A percentile compares a stretch with the other conserved stretches of the same genome.
phyloP scores from a whole-genome alignment of 2,113 vertebrate genomes.

The Leptobrachium ailaonicum region DNA sequence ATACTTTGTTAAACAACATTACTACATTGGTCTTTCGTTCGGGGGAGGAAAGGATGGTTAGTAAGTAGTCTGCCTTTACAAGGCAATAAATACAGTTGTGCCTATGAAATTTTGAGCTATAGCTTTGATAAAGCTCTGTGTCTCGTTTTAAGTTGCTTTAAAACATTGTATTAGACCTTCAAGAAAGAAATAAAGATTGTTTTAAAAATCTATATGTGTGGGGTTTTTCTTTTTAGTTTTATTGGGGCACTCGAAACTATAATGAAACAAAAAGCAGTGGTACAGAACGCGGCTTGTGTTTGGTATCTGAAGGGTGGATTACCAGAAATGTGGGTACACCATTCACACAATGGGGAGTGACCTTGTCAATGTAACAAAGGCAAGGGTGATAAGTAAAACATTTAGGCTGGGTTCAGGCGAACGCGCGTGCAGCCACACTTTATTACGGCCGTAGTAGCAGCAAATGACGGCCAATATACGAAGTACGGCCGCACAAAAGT shows the following conservation, averaged over 20 bases:
- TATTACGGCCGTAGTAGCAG: no score
- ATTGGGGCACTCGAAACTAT: not conserved
- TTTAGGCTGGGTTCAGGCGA: no score
- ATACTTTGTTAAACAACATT: constrained; percentile 67
- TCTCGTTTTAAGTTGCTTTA: constrained; percentile 76
- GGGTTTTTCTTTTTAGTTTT: not conserved
- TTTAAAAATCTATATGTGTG: constrained; percentile 64
- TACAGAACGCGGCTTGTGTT: no score
- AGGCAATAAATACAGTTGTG: constrained; percentile 64
- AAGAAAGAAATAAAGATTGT: constrained; percentile 78
- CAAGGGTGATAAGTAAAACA: no score
- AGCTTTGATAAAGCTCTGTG: constrained; percentile 74
- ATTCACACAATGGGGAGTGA: no score
- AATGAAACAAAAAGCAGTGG: no score
- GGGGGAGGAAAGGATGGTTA: constrained; percentile 63
- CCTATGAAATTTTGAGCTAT: constrained; percentile 74
- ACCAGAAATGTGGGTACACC: no score
- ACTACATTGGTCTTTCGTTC: constrained; percentile 60
- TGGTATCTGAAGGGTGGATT: no score
- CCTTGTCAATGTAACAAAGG: no score
- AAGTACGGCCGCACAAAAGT: no score
- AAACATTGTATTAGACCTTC: constrained; percentile 80
- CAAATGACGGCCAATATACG: no score
- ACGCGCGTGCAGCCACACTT: no score
- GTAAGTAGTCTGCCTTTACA: constrained; percentile 73